phyloP scores from a whole-genome alignment of 2,113 vertebrate species.

The Arenaria interpres region DNA sequence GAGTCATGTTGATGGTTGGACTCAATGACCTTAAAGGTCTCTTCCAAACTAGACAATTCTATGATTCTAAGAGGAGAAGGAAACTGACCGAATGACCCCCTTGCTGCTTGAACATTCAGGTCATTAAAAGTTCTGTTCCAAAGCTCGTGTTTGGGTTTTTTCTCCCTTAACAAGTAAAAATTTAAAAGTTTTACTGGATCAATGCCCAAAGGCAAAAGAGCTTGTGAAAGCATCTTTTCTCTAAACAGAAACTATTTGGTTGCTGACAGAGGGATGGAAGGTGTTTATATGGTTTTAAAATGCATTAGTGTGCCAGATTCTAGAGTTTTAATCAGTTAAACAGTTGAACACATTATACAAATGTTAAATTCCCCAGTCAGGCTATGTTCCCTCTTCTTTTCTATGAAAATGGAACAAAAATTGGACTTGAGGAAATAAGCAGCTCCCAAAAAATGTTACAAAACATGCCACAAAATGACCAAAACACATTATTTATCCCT shows the following conservation, averaged over 20 bases:
- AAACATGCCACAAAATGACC: neutral
- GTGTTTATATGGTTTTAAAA: neutral
- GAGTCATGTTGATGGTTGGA: too few relatives aligned
- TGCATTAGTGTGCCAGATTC: neutral
- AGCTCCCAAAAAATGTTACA: neutral
- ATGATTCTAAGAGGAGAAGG: neutral
- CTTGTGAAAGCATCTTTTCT: neutral
- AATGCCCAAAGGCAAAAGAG: neutral
- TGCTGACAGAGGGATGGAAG: neutral
- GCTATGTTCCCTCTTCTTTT: neutral
- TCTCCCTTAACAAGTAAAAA: neutral
- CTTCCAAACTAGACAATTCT: too few relatives aligned
- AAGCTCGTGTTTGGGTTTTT: neutral
- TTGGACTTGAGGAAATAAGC: neutral
- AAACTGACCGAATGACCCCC: neutral
- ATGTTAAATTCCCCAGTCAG: neutral
- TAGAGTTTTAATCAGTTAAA: neutral
- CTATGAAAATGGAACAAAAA: neutral
- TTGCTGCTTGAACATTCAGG: conserved; percentile 9
- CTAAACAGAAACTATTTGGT: neutral
- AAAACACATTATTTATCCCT: neutral
- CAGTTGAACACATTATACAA: neutral
- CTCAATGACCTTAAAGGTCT: too few relatives aligned
- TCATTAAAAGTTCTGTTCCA: conserved; percentile 24
- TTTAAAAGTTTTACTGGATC: neutral